Base-by-base conservation (phyloP, 2,888 invertebrate species). In the Diloba caeruleocephala region DNA sequence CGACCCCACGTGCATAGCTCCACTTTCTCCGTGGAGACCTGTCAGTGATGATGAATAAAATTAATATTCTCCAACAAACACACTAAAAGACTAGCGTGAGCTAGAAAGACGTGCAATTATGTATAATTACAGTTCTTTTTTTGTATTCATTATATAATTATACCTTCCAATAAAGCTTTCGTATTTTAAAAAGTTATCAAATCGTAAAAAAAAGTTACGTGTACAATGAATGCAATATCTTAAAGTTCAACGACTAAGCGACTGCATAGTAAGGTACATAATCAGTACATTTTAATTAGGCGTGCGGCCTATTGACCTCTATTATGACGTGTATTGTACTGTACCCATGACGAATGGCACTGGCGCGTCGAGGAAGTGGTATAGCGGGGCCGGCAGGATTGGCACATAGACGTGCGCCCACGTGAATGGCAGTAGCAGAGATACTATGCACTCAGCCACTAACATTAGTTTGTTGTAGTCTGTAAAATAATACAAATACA, bases 391-490 rank as follows among this genome's bases (percentile, higher is more conserved):
- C 0, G 99, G 99, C 75, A 99, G 94, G 80, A 99, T 99, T 19
- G 99, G 99, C 55, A 99, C 99, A 89, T 99, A 99, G 2, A 99
- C 99, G 88, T 99, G 99, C 43, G 99, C 98, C 99, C 99, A 99
- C 17, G 96, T 94, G 85, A 99, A 99, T 1, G 99, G 99, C 79
- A 99, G 97, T 28, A 99, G 92, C 15, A 99, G 93, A 0, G 97
- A 95, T 2, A 97, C 97, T 71, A 99, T 95, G 76, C 98, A 97
- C 90, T 99, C 99, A 3, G 99, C 98, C 10, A 99, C 98, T 63
- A 99, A 94, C 98, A 99, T 99, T 74, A 99, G 92, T 82, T 97
- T 97, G 91, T 98, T 98, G 90, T 97, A 98, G 94, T 99, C 99
- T 96, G 94, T 12, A 46, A 45, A 93, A 86, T n/a, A 21, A 21